Base-by-base conservation (phyloP, 2,888 invertebrate genomes). In the Hirtodrosophila confusa region DNA sequence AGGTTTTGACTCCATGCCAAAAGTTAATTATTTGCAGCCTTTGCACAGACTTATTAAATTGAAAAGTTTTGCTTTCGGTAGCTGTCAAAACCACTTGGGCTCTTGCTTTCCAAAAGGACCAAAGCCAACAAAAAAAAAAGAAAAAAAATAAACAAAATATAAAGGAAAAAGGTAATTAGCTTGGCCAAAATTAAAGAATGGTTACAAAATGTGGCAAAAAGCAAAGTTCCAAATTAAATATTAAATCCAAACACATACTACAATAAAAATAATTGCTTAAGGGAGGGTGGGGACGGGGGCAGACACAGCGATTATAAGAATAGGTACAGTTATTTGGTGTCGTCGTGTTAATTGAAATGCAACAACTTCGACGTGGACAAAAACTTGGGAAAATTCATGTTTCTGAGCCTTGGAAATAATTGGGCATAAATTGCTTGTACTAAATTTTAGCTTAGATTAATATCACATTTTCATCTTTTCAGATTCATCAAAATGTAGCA, bases 51-150 rank as follows among this genome's bases (percentile, higher is more conserved):
- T 39, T 47, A 64, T 53, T 58, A 58, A 70, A 64, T 60, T 60
- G 44, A 65, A 65, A 70, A 53, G 40, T 60, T 64, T 44, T 39
- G 10, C 36, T 23, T 4, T 35, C 5, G 48, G n/a, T 29, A 23
- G 36, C 72, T 75, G 72, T 75, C 72, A 72, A 60, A 70, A 72
- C 55, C 72, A 58, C 54, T 48, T 49, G 37, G 37, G 33, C 43
- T 63, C 36, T 37, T 44, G 9, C 27, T 35, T 8, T 23, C 33
- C n/a, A 8, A 5, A 5, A 51, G 23, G 29, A 35, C 4, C 11
- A 51, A 48, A 48, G 33, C 27, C 8, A 37, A n/a, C 3, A 31
- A 45, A 40, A 33, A 23, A 24, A 39, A 53, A 12, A 24, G 31
- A 5, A 23, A 27, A 50, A 69, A 51, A 23, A 35, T 54, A 69